These are phyloP conservation scores for Oikopleura dioica DNA, from an alignment of 23 tunicate species.

Conservation along the genomic window DNA sequence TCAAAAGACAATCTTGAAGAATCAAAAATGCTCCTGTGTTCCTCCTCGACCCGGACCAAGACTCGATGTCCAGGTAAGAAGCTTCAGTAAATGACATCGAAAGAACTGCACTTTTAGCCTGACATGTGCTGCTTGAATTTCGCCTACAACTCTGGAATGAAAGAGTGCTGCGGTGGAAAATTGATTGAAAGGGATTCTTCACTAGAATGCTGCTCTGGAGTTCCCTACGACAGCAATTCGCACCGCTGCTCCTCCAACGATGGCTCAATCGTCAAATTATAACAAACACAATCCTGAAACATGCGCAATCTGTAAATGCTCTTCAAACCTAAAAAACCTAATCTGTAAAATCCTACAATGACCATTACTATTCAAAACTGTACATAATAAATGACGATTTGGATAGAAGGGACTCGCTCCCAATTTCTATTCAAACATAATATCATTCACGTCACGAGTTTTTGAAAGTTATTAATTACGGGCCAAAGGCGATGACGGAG, in stretches of 20 bases:
- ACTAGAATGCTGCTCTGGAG: not conserved
- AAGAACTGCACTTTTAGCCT: not conserved
- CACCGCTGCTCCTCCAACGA: not conserved
- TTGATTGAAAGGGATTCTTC: not conserved
- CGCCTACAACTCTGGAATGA: conserved; percentile 5
- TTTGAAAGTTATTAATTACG: no score
- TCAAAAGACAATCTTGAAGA: not conserved
- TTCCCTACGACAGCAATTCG: not conserved
- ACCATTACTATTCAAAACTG: no score
- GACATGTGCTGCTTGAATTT: not conserved
- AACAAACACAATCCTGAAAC: no score
- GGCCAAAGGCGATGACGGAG: no score
- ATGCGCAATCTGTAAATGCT: no score
- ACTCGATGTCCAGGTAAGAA: no score
- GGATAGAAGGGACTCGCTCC: no score
- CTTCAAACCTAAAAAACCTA: no score
- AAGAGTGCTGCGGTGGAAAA: conserved; percentile 13
- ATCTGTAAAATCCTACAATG: no score
- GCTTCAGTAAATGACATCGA: not conserved
- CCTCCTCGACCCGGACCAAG: not conserved
- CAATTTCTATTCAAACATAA: no score
- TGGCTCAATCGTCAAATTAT: not conserved
- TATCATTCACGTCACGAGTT: no score
- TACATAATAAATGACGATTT: no score
- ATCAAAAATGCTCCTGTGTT: not conserved